phyloP scores from a whole-genome alignment of 1,140 invertebrate genomes.

The Oncopeltus fasciatus region DNA sequence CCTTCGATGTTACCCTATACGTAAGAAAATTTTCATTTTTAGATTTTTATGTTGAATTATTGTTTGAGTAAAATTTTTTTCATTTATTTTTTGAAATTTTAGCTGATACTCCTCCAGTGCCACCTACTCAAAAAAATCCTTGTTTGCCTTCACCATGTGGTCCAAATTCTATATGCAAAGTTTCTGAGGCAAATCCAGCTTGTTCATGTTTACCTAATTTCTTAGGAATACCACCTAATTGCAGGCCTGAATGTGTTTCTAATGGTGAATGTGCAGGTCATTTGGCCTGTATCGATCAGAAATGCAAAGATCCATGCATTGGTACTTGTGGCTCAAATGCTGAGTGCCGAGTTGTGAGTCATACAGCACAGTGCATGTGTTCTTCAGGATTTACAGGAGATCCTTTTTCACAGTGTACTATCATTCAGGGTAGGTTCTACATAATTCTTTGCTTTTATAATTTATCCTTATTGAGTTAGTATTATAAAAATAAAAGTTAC shows the following conservation, averaged over 20 bases:
- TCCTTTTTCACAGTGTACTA: conserved; percentile 44
- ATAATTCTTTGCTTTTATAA: background rate
- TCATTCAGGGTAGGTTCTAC: conserved; percentile 18
- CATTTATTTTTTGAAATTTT: too few relatives aligned
- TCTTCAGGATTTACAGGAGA: conserved; percentile 43
- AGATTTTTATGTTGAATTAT: background rate
- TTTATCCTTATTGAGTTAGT: conserved; percentile 30
- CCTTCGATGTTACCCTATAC: conserved; percentile 38
- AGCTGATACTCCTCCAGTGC: conserved; percentile 7
- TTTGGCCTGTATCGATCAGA: conserved; percentile 44
- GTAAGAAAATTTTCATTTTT: conserved; percentile 25
- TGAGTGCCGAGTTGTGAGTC: conserved; percentile 46
- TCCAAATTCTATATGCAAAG: conserved; percentile 46
- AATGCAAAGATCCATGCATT: conserved; percentile 45
- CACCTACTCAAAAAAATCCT: conserved; percentile 25
- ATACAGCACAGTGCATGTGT: conserved; percentile 48
- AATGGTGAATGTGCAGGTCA: conserved; percentile 45
- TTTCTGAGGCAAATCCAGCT: conserved; percentile 35
- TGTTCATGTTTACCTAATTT: conserved; percentile 48
- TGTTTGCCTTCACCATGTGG: conserved; percentile 49
- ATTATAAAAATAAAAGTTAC: too few relatives aligned
- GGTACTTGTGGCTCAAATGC: conserved; percentile 44
- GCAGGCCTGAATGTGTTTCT: conserved; percentile 43
- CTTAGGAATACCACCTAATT: conserved; percentile 41
- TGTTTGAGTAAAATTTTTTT: background rate